phyloP scores from a whole-genome alignment of 2,888 invertebrate genomes.

The Drosophila greeni region DNA sequence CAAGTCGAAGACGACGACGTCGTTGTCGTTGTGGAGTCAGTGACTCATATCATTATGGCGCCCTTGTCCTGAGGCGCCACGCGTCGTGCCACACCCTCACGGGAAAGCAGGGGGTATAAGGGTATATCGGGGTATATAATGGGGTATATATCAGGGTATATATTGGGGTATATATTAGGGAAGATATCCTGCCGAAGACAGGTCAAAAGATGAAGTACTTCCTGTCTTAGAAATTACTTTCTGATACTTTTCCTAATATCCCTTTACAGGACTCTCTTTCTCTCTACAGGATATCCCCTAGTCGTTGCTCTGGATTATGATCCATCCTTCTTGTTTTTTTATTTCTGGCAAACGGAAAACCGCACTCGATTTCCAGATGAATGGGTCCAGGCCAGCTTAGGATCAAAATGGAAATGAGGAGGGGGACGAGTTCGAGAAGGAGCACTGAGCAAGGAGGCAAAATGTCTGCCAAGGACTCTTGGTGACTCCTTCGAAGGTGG shows the following conservation, averaged over 20 bases:
- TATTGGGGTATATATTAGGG: neutral
- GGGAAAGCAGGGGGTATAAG: neutral
- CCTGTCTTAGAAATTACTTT: too few relatives aligned
- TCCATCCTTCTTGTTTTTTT: slow-evolving; percentile 36
- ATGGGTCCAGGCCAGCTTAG: slow-evolving; percentile 47
- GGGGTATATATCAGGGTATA: neutral
- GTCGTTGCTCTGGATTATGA: neutral
- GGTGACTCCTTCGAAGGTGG: slow-evolving; percentile 3
- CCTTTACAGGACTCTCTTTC: neutral
- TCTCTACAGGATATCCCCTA: neutral
- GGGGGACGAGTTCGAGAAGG: neutral
- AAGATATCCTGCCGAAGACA: neutral
- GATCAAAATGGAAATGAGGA: slow-evolving; percentile 36
- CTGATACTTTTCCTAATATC: neutral
- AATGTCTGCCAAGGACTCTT: slow-evolving; percentile 11
- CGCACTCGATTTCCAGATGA: slow-evolving; percentile 70
- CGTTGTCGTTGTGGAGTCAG: slow-evolving; percentile 50
- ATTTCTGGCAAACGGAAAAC: slow-evolving; percentile 56
- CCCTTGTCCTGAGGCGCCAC: slow-evolving; percentile 66
- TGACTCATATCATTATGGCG: slow-evolving; percentile 72
- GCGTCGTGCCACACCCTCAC: slow-evolving; percentile 29
- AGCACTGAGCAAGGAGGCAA: neutral
- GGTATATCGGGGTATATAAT: slow-evolving; percentile 1
- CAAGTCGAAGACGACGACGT: slow-evolving; percentile 22
- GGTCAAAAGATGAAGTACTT: neutral